Conservation (phyloP, 2,888 invertebrate genomes). For the Teinopalpus imperialis region DNA sequence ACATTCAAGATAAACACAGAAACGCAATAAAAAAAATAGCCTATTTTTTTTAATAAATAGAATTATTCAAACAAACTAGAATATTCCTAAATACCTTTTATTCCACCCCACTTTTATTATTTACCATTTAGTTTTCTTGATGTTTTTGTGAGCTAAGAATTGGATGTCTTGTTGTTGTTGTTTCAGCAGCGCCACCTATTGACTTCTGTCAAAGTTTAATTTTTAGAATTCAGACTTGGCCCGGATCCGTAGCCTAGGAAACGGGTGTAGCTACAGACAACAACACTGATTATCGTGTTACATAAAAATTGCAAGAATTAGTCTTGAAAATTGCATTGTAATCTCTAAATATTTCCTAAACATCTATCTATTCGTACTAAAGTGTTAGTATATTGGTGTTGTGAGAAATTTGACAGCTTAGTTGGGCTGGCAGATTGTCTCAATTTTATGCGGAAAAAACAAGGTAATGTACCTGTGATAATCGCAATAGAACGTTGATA, state of each 20-base stretch:
- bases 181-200: conserved; percentile 28
- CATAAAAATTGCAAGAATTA: conserved; percentile 47
- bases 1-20: no score
- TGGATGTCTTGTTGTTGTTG: conserved; percentile 1
- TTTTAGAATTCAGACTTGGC: conserved; percentile 38
- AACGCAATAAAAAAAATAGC: no score
- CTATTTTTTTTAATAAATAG: no score
- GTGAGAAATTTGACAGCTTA: conserved; percentile 69
- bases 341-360: conserved; percentile 29
- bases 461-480: conserved; percentile 27
- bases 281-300: conserved; percentile 72
- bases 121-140: no score
- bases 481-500: conserved; percentile 22
- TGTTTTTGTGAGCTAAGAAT: no score
- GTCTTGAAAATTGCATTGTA: conserved; percentile 5
- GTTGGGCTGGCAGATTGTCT: conserved; percentile 63
- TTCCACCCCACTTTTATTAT: no score
- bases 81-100: no score
- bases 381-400: conserved; percentile 34
- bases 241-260: conserved; percentile 77
- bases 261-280: conserved; percentile 79
- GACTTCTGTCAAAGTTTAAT: conserved; percentile 32
- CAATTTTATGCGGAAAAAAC: conserved; percentile 20
- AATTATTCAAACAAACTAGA: no score
- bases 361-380: conserved; percentile 28